Evolutionary conservation across 2,797 vertebrate species (phyloP).

Genomic region (Spinus olivaceus): DNA sequence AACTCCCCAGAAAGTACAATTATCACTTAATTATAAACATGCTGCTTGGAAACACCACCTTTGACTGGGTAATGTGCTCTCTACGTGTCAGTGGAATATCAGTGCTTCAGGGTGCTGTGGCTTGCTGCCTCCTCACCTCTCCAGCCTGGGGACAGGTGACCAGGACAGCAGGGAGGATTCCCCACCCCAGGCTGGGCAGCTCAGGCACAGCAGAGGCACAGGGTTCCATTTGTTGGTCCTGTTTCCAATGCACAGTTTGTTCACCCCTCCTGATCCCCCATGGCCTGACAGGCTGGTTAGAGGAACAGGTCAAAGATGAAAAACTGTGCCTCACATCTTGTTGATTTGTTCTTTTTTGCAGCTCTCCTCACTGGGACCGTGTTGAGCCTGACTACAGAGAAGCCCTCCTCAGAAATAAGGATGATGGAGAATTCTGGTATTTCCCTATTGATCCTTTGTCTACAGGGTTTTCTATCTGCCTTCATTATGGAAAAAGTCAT

Average conservation of each 20-base stretch:
- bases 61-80: constrained; percentile 22
- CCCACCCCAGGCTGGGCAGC: not conserved
- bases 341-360: constrained; percentile 9
- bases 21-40: constrained; percentile 74
- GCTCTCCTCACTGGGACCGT: constrained; percentile 70
- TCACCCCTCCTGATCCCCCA: not conserved
- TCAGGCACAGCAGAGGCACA: not conserved
- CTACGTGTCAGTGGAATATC: not conserved
- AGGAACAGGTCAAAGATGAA: not conserved
- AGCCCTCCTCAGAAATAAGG: constrained; percentile 46
- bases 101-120: not conserved
- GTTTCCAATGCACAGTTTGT: not conserved
- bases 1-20: constrained; percentile 68
- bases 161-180: not conserved
- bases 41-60: constrained; percentile 57
- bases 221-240: not conserved
- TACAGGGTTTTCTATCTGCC: not conserved
- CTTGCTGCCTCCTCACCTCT: not conserved
- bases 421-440: constrained; percentile 81
- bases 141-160: not conserved
- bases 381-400: not conserved
- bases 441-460: not conserved
- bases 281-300: not conserved
- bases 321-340: not conserved
- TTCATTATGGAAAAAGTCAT: not conserved